Evolutionary conservation across 2,113 vertebrate genomes (phyloP).

Genomic region (Mastomys natalensis): DNA sequence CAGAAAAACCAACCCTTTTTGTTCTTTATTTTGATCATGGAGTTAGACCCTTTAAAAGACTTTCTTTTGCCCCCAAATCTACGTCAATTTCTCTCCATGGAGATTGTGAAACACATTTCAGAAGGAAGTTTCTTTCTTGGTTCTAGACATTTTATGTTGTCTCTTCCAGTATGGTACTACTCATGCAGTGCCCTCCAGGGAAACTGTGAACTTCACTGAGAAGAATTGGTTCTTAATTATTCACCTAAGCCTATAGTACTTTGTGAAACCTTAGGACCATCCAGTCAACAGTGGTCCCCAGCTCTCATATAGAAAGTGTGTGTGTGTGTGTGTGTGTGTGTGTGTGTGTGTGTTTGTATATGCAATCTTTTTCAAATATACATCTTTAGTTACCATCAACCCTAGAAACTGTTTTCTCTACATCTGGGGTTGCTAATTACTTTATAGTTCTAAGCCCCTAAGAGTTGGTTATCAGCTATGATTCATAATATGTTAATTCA

Average conservation of each 20-base stretch:
- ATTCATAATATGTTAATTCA: background rate
- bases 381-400: background rate
- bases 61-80: background rate
- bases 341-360: background rate
- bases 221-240: background rate
- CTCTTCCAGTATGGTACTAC: too few relatives aligned
- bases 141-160: background rate
- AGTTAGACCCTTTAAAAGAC: background rate
- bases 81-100: accelerated
- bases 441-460: background rate
- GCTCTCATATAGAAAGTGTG: background rate
- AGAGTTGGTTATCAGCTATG: too few relatives aligned
- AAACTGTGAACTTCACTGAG: background rate
- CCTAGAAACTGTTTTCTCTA: background rate
- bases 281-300: background rate
- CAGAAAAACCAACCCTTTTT: accelerated
- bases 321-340: background rate
- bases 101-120: background rate
- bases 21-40: background rate
- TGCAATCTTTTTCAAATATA: background rate
- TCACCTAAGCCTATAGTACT: background rate
- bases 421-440: background rate
- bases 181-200: background rate
- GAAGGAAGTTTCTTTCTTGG: too few relatives aligned
- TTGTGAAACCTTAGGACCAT: background rate